Evolutionary conservation across 1,140 invertebrate genomes (phyloP), one percentile per base, ranked within the genome.

Genomic region (Heterodera schachtii): DNA sequence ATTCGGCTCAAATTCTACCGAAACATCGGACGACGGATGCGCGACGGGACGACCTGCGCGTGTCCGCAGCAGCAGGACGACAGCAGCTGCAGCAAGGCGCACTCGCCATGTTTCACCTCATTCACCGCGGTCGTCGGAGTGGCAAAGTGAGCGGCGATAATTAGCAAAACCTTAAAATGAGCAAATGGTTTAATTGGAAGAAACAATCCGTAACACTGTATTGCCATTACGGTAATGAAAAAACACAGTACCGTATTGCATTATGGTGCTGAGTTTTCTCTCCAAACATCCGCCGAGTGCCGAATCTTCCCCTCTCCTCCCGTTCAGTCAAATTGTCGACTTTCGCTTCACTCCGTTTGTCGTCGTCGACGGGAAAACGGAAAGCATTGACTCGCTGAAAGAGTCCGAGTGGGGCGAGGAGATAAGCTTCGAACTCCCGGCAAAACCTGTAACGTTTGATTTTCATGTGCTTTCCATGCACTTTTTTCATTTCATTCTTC

Each of bases 61-160:
- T 71, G 69, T 71, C 69, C 69, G 8, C 31, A 41, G 69, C n/a
- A 21, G 16, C 31, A 71, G 69, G 21, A 19, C 31, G 31, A 41
- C 69, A 11, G 44, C 31, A 71, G 31, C 6, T 71, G 69, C 69
- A 71, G n/a, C 31, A 71, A 71, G 69, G 66, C 52, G 13, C 57
- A 41, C 31, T 64, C 52, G 44, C 81, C 81, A 11, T 82, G 81
- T 31, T 82, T 83, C 71, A 67, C 75, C 49, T 11, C 78, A n/a
- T 82, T 82, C 69, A 79, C 79, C 49, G 67, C 73, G 46, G 81
- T 82, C 31, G 73, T 82, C 46, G 47, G 60, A 52, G 80, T 49
- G 64, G 19, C 81, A 8, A 73, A 70, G 80, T 81, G 19, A 21
- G 41, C 79, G 44, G n/a, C n/a, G n/a, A n/a, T n/a, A n/a, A n/a